Evolutionary conservation across 2,797 vertebrate genomes (phyloP).

Genomic region (Eleutherodactylus coqui): DNA sequence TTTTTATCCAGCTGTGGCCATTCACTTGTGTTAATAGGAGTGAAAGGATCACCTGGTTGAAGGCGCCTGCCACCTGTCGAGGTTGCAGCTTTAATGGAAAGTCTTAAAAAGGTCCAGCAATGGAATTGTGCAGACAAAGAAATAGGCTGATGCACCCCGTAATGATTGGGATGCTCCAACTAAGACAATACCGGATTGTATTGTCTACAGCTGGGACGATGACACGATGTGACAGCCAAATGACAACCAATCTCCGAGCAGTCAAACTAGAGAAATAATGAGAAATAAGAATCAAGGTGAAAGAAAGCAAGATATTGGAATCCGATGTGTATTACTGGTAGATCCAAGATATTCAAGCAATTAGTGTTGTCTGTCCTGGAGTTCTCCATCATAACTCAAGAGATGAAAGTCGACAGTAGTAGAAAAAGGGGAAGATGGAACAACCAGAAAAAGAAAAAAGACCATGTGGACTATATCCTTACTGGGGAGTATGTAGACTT

Average conservation of each 20-base stretch:
- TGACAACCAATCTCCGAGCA: neutral
- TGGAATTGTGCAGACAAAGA: neutral
- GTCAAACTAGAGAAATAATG: neutral
- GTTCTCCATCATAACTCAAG: neutral
- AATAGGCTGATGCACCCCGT: neutral
- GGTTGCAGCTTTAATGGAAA: slow-evolving; percentile 15
- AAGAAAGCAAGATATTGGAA: neutral
- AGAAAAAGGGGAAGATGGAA: neutral
- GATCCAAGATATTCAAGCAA: neutral
- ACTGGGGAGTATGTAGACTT: too few relatives aligned
- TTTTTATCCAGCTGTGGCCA: slow-evolving; percentile 51
- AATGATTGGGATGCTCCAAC: neutral
- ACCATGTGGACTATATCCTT: too few relatives aligned
- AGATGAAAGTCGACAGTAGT: neutral
- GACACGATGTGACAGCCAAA: neutral
- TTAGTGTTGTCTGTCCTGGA: neutral
- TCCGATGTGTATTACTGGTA: neutral
- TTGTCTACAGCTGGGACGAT: too few relatives aligned
- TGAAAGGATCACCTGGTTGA: slow-evolving; percentile 13
- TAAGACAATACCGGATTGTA: slow-evolving; percentile 12
- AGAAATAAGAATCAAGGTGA: neutral
- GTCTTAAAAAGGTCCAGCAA: neutral
- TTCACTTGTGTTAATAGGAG: slow-evolving; percentile 43
- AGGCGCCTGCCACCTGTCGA: slow-evolving; percentile 45
- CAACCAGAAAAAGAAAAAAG: too few relatives aligned